These are phyloP conservation scores for Suricata suricatta DNA, from an alignment of 2,113 vertebrate species.

Conservation along the genomic window DNA sequence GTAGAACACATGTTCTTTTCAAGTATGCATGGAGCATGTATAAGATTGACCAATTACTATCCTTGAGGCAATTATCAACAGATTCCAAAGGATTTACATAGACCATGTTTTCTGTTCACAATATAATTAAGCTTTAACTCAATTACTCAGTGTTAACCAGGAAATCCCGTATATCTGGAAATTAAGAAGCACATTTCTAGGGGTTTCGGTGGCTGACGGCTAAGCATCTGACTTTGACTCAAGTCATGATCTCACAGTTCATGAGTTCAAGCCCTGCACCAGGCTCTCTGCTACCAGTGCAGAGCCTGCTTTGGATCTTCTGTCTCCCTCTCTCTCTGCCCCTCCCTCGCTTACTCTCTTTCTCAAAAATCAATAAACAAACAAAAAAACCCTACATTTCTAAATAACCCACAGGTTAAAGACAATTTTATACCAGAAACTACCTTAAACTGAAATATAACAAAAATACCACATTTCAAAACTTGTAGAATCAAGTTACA, in stretches of 20 bases:
- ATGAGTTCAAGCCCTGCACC: no score
- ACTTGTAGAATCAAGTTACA: not conserved
- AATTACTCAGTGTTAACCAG: not conserved
- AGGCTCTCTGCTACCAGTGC: no score
- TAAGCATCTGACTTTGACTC: no score
- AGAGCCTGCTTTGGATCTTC: no score
- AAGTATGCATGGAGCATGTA: not conserved
- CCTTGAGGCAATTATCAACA: not conserved
- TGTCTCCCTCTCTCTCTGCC: no score
- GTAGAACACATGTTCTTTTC: not conserved
- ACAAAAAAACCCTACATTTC: no score
- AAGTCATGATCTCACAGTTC: no score
- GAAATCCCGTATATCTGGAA: not conserved
- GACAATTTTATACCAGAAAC: slow-evolving; percentile 5
- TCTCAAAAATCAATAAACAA: no score
- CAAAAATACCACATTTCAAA: not conserved
- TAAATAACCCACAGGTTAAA: slow-evolving; percentile 22
- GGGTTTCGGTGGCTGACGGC: no score
- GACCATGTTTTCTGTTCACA: not conserved
- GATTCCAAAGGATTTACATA: not conserved
- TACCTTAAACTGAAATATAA: slow-evolving; percentile 20
- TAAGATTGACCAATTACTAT: not conserved
- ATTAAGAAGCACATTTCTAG: not conserved
- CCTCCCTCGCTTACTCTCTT: no score
- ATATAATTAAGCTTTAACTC: not conserved